These are phyloP conservation scores for Amiota mariae DNA, from an alignment of 2,888 invertebrate species.

Conservation along the genomic window DNA sequence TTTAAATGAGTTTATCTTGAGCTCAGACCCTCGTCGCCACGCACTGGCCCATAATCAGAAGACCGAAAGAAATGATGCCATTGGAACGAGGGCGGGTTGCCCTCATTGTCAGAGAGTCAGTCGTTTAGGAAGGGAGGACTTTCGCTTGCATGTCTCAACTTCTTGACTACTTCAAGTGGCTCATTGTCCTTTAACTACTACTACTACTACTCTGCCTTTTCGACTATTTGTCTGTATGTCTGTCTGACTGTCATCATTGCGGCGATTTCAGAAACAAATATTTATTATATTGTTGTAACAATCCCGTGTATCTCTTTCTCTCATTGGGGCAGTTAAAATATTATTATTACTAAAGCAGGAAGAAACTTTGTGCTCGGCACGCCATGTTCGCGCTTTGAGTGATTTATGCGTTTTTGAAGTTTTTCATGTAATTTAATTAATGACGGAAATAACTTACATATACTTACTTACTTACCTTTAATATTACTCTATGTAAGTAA, in stretches of 20 bases:
- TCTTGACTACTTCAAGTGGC: slow-evolving; percentile 12
- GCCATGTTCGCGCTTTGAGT: slow-evolving; percentile 35
- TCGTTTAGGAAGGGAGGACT: background rate
- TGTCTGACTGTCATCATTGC: slow-evolving; percentile 9
- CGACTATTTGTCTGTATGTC: background rate
- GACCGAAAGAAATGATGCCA: too few relatives aligned
- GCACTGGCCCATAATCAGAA: too few relatives aligned
- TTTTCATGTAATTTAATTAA: slow-evolving; percentile 67
- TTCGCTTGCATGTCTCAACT: slow-evolving; percentile 18
- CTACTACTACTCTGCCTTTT: background rate
- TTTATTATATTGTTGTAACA: slow-evolving; percentile 15
- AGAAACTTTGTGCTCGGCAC: background rate
- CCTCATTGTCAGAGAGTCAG: background rate
- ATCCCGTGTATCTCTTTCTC: background rate
- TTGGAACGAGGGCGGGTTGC: background rate
- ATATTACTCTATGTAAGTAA: too few relatives aligned
- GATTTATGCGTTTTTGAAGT: slow-evolving; percentile 68
- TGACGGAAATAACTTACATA: slow-evolving; percentile 61
- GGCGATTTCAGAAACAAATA: background rate
- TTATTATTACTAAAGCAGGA: background rate
- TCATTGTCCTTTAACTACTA: background rate
- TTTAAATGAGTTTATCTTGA: slow-evolving; percentile 65
- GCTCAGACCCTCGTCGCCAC: background rate
- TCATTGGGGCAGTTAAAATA: slow-evolving; percentile 18
- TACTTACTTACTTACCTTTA: background rate